Conservation (phyloP, 2,888 invertebrate genomes). For the Capitulum mitella region DNA sequence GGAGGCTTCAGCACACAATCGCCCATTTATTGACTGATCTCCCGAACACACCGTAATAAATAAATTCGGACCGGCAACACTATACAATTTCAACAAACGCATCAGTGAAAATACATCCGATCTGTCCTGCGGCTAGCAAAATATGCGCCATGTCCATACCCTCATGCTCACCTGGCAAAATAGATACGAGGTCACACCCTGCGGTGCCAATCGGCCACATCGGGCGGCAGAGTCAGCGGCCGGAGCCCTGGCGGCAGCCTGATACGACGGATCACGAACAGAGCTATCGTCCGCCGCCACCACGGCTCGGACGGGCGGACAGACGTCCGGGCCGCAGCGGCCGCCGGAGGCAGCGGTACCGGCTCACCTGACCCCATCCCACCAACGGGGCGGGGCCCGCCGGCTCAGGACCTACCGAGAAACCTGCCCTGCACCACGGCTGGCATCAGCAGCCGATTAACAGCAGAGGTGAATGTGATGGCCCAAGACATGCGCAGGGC, state of each 20-base stretch:
- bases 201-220: not conserved
- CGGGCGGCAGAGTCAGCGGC: not conserved
- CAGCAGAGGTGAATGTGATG: no score
- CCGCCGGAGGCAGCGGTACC: not conserved
- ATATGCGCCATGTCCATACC: not conserved
- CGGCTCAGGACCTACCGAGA: not conserved
- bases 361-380: no score
- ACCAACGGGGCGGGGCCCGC: no score
- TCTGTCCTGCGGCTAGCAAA: not conserved
- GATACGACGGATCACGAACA: no score
- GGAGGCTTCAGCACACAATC: not conserved
- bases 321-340: not conserved
- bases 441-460: no score
- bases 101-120: not conserved
- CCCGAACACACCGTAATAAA: constrained; percentile 1
- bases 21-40: not conserved
- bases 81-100: constrained; percentile 8
- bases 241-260: not conserved
- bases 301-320: not conserved
- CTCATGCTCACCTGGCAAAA: not conserved
- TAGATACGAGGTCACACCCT: not conserved
- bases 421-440: not conserved
- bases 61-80: constrained; percentile 7
- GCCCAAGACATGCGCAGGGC: not conserved
- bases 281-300: no score